Base-by-base conservation (phyloP, 2,113 vertebrate species). In the Otolemur garnettii region DNA sequence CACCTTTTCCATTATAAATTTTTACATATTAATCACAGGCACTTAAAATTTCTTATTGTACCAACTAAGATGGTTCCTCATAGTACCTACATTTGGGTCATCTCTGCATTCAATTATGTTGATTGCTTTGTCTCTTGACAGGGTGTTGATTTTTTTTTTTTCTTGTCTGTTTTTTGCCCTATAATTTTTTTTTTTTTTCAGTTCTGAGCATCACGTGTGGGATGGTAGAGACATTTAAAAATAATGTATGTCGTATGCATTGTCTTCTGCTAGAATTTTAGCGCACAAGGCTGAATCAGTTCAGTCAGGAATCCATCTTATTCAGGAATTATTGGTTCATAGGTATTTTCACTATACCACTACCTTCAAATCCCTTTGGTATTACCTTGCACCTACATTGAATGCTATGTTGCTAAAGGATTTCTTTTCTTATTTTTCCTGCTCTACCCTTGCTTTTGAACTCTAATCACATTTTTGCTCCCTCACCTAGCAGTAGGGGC, bases 251-350 rank as follows among this genome's bases (percentile, higher is more conserved):
- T 42, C 19, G 4, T 28, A 74, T 59, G n/a, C 3, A 4, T 55
- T 60, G 77, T 80, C 8, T 78, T 90, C 78, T 60, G 38, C 60
- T 66, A 93, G 66, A 60, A 59, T 38, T 60, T 80, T 85, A 45
- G 42, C 59, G 80, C 42, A 19, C 13, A 80, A 57, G 35, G 15
- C 50, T 85, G 38, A 83, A 59, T 68, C 45, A 59, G 45, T 71
- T 15, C 79, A 5, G 42, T 62, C 66, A 86, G 33, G 72, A 91
- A 26, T 90, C 86, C 35, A 93, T 55, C 45, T 90, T 93, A 24
- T 66, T 83, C 86, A 86, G 57, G 30, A 42, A 90, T 83, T 86
- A 18, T 80, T 60, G n/a, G n/a, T 50, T 85, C 66, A 93, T 50
- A n/a, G 21, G 80, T 85, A 93, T 28, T 50, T 68, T 35, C 45